Base-by-base conservation (phyloP, 2,888 invertebrate genomes). In the Cremastinae sp. region DNA sequence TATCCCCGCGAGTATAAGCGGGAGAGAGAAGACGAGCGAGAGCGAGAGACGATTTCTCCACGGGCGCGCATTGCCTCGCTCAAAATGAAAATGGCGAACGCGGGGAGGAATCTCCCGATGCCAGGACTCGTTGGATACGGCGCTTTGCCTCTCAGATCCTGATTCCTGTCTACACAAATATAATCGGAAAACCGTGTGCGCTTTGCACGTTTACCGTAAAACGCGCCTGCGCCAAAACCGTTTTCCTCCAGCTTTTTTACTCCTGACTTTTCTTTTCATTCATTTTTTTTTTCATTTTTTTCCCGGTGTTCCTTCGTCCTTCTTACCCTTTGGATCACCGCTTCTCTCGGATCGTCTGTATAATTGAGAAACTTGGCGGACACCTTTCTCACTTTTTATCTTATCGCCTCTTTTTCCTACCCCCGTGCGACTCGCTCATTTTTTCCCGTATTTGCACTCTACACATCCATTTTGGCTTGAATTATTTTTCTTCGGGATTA, bases 341-440 rank as follows among this genome's bases (percentile, higher is more conserved):
- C 14, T 35, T n/a, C 41, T 53, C 7, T 2, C 12, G 22, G 22
- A 12, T 35, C 55, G 45, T n/a, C 55, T 51, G 71, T 64, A 64
- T 76, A 76, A 76, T 76, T 72, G 72, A 68, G 72, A 76, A 76
- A 72, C 64, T 72, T 72, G 58, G 16, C 28, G 55, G 8, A 64
- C 64, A 72, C 64, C 64, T 64, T 72, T 37, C 47, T 16, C 35
- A 45, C 61, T 47, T 62, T 71, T 64, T 39, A 41, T 39, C 20
- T 10, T 49, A 45, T 35, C 58, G 20, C 55, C 28, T 5, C 28
- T 5, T 28, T 5, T 5, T 3, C 2, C 28, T 5, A 28, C 28
- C 28, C 28, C 28, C 28, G 37, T 9, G 22, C 20, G 14, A 3
- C 14, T 0, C n/a, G n/a, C 62, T 5, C 9, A n/a, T 49, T n/a